phyloP scores from a whole-genome alignment of 1,140 invertebrate species.

The Anoplolepis gracilipes region DNA sequence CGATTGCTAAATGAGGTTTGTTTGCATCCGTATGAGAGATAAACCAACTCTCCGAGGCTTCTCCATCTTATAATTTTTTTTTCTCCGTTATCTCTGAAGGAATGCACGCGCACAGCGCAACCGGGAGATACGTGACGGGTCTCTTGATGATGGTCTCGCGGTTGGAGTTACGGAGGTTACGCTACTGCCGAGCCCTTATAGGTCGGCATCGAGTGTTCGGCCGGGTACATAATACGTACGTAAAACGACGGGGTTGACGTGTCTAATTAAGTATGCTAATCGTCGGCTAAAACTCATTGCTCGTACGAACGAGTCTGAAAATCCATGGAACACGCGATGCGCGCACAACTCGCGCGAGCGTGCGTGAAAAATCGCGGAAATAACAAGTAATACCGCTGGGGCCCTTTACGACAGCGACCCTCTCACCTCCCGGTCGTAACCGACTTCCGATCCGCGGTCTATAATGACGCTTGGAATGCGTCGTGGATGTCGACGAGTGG shows the following conservation, averaged over 20 bases:
- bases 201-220: constrained; percentile 53
- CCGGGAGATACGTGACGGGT: constrained; percentile 41
- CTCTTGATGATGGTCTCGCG: constrained; percentile 22
- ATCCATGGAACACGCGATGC: constrained; percentile 20
- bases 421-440: constrained; percentile 4
- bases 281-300: constrained; percentile 60
- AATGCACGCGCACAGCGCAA: constrained; percentile 14
- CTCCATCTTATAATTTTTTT: constrained; percentile 1
- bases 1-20: constrained; percentile 6
- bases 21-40: constrained; percentile 10
- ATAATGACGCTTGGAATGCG: constrained; percentile 24
- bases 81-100: constrained; percentile 12
- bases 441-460: constrained; percentile 23
- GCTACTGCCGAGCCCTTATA: constrained; percentile 39
- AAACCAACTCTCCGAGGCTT: neutral
- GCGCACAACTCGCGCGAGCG: constrained; percentile 33
- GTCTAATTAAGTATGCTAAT: constrained; percentile 77
- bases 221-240: constrained; percentile 65
- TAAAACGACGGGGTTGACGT: constrained; percentile 57
- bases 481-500: neutral
- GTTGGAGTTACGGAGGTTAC: constrained; percentile 24
- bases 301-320: constrained; percentile 47
- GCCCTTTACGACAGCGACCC: neutral
- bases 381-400: constrained; percentile 5
- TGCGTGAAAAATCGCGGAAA: neutral